phyloP scores from a whole-genome alignment of 2,797 vertebrate species.

The Gymnoscopelus microlampas region DNA sequence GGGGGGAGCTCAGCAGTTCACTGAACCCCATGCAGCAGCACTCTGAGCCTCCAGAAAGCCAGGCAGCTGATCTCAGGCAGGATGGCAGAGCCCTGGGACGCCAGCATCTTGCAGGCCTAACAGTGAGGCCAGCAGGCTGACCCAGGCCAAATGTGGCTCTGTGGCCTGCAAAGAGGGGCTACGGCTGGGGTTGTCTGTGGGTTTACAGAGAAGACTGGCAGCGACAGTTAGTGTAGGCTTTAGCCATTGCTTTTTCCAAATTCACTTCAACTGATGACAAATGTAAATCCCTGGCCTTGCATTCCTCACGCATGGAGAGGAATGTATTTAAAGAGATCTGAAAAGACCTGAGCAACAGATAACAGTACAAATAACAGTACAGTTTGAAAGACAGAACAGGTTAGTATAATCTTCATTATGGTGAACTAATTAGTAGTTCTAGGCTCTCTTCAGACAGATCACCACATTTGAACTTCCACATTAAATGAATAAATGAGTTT shows the following conservation, averaged over 20 bases:
- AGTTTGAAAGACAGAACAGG: conserved; percentile 59
- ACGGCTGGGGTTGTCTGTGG: conserved; percentile 16
- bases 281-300: conserved; percentile 46
- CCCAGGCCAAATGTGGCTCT: conserved; percentile 39
- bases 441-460: conserved; percentile 73
- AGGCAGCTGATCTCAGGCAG: conserved; percentile 22
- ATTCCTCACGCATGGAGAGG: conserved; percentile 36
- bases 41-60: conserved; percentile 24
- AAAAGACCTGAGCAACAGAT: conserved; percentile 49
- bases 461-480: conserved; percentile 69
- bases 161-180: conserved; percentile 50
- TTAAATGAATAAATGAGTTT: conserved; percentile 70
- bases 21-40: conserved; percentile 15
- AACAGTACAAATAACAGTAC: conserved; percentile 41
- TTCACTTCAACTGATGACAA: conserved; percentile 42
- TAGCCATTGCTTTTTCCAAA: conserved; percentile 25
- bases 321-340: conserved; percentile 63
- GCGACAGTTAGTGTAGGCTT: neutral
- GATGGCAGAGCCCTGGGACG: conserved; percentile 12
- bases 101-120: conserved; percentile 42
- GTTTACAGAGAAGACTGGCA: conserved; percentile 8
- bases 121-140: conserved; percentile 37
- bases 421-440: conserved; percentile 64
- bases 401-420: conserved; percentile 60
- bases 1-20: conserved; percentile 17